phyloP scores from a whole-genome alignment of 64 coral and sea anemone genomes.

The Orbicella faveolata region DNA sequence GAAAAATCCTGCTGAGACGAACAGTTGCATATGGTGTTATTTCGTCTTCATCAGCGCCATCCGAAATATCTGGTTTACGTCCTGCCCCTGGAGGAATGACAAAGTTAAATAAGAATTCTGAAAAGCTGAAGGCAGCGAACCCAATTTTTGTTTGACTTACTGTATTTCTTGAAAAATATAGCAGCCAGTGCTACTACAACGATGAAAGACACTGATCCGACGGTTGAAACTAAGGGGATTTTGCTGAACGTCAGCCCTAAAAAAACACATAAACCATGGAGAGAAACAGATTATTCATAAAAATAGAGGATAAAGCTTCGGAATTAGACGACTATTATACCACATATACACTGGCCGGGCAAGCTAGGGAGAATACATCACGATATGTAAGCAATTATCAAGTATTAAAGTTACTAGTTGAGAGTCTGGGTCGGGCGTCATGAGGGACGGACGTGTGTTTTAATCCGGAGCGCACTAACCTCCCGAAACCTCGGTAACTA shows the following conservation, averaged over 20 bases:
- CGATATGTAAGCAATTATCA: no score
- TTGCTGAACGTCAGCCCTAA: background rate
- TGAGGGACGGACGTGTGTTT: no score
- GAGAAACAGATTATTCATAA: no score
- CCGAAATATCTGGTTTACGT: background rate
- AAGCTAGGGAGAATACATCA: no score
- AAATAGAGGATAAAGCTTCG: no score
- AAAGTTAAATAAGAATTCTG: background rate
- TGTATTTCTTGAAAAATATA: background rate
- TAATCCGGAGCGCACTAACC: no score
- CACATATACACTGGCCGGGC: no score
- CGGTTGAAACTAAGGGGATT: slow-evolving; percentile 4
- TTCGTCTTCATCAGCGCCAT: background rate
- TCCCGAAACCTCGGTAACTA: no score
- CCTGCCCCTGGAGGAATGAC: no score
- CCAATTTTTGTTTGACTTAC: background rate
- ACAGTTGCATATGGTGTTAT: slow-evolving; percentile 5
- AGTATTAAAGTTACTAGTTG: no score
- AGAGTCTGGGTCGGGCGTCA: no score
- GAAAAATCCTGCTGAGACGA: background rate
- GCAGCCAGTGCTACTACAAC: background rate
- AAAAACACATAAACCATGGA: background rate
- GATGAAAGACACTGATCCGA: background rate
- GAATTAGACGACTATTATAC: no score
- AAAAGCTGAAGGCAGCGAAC: background rate